Evolutionary conservation across 2,888 invertebrate species (phyloP), one percentile per base, ranked within the genome.

Genomic region (Dolichomitus sp.): DNA sequence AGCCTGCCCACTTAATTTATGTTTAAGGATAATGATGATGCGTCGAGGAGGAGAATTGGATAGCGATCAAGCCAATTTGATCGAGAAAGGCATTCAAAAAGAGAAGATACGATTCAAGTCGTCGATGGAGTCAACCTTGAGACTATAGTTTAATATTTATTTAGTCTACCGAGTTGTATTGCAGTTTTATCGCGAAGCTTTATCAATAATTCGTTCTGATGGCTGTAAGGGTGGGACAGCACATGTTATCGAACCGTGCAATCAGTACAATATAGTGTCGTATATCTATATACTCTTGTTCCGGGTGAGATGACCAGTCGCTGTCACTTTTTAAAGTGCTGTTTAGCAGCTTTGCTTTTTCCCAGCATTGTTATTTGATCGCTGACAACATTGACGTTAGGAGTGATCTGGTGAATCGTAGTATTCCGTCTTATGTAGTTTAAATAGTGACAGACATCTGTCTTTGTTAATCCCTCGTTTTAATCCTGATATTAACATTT

Each of bases 1-100:
- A 61, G 50, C n/a, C 65, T 68, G 68, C 59, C 68, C 68, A 76
- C 68, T 68, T 50, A 48, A 77, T 77, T 69, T 42, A 52, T 52
- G 42, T 45, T 48, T 37, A 37, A 40, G 80, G 17, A 42, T 48
- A 40, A 54, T 63, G 54, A 63, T 65, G 42, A 80, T 76, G 30
- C 37, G 45, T 37, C 1, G 27, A 12, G 42, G 30, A 12, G 19
- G 61, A 48, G 40, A 4, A 23, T 23, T 37, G 48, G 23, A 48
- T 27, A 12, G 33, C 54, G 17, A 61, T 54, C 19, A 11, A 33
- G 50, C 59, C 40, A 59, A 33, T 50, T 68, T 52, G 48, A 52
- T 48, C 52, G 73, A 68, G 30, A 50, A 75, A 52, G n/a, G n/a
- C 42, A 37, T 70, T 75, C 17, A 45, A 65, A 19, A 78, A 65